A percentile compares a stretch with the other conserved stretches of the same genome.
phyloP scores from a whole-genome alignment of 2,888 invertebrate species.

The Melieria omissa region DNA sequence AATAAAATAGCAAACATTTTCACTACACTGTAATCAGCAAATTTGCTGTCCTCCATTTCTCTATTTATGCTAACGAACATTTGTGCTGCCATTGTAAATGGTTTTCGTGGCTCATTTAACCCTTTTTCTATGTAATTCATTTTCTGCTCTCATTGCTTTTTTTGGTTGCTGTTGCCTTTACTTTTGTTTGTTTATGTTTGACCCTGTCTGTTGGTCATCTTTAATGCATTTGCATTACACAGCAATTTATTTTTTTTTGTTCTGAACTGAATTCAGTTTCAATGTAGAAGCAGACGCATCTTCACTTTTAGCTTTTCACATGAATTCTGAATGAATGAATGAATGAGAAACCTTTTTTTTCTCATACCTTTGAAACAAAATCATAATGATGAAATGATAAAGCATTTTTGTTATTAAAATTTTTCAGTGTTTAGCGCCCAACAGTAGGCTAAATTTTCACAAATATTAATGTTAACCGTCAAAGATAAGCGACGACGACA shows the following conservation, averaged over 20 bases:
- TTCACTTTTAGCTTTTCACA: too few species aligned
- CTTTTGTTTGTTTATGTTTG: neutral
- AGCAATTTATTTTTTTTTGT: too few species aligned
- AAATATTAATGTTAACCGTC: constrained; percentile 25
- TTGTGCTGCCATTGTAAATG: neutral
- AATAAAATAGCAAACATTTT: neutral
- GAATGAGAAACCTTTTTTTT: too few species aligned
- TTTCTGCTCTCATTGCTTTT: too few species aligned
- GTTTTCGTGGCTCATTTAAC: constrained; percentile 28
- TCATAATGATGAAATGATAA: too few species aligned
- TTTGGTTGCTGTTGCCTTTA: neutral
- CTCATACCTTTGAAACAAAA: too few species aligned
- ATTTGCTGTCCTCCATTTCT: constrained; percentile 1
- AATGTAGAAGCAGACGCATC: too few species aligned
- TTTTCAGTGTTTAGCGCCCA: neutral
- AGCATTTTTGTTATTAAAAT: too few species aligned
- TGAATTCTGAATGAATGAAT: too few species aligned
- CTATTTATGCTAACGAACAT: neutral
- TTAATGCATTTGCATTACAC: neutral
- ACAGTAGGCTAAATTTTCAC: constrained; percentile 8
- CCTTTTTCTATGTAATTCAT: constrained; percentile 3
- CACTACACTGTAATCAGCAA: constrained; percentile 15
- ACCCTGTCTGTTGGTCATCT: constrained; percentile 9
- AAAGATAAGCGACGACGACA: constrained; percentile 13
- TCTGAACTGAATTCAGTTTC: too few species aligned